Conservation (phyloP, 35 echinoderm and acorn worm species). For the Diadema setosum region DNA sequence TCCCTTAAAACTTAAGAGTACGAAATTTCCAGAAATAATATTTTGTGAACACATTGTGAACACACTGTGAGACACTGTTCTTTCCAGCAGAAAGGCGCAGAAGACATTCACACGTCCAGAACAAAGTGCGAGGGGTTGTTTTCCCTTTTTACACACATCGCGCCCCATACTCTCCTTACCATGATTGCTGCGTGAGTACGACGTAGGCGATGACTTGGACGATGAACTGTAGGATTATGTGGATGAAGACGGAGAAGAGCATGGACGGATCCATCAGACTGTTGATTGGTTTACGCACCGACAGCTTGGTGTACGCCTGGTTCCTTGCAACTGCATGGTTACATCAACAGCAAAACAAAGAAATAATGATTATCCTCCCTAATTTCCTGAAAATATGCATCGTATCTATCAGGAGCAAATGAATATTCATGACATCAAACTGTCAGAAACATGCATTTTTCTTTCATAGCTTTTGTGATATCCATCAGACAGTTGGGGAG, state of each 20-base stretch:
- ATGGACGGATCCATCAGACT: conserved; percentile 78
- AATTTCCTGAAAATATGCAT: too few relatives aligned
- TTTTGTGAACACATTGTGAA: neutral
- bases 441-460: too few relatives aligned
- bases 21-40: neutral
- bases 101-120: neutral
- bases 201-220: conserved; percentile 73
- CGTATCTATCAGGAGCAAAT: too few relatives aligned
- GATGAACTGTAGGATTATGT: conserved; percentile 70
- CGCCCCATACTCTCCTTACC: too few relatives aligned
- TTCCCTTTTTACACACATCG: neutral
- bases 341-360: too few relatives aligned
- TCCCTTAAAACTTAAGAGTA: too few relatives aligned
- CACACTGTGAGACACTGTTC: neutral
- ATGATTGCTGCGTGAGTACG: conserved; percentile 52
- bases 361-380: too few relatives aligned
- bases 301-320: conserved; percentile 73
- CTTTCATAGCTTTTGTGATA: too few relatives aligned
- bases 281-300: conserved; percentile 63
- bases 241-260: conserved; percentile 78
- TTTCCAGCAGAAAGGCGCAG: neutral
- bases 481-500: conserved; percentile 76
- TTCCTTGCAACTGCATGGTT: conserved; percentile 78
- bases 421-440: too few relatives aligned
- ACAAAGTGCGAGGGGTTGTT: neutral